These are phyloP conservation scores for Acromyrmex heyeri DNA, from an alignment of 1,140 invertebrate genomes.

Conservation along the genomic window DNA sequence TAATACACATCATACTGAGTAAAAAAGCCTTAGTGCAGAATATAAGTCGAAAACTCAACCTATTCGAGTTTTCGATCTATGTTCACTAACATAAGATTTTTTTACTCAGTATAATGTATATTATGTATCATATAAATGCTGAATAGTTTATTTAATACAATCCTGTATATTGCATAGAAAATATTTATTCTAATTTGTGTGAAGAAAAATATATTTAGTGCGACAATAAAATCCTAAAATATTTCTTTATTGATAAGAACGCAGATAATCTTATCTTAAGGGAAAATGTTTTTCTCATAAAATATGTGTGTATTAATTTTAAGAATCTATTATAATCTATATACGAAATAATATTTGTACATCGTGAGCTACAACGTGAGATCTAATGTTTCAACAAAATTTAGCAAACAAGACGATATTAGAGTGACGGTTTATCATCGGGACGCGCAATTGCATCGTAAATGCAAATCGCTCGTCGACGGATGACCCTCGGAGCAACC, in stretches of 20 bases:
- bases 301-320: too few species aligned
- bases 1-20: too few species aligned
- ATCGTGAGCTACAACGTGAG: background rate
- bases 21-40: too few species aligned
- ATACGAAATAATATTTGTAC: background rate
- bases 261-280: background rate
- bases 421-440: slow-evolving; percentile 47
- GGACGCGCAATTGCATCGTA: slow-evolving; percentile 57
- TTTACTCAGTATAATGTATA: too few species aligned
- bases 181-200: too few species aligned
- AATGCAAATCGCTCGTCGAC: slow-evolving; percentile 58
- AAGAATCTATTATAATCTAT: too few species aligned
- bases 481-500: slow-evolving; percentile 42
- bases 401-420: slow-evolving; percentile 2
- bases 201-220: background rate
- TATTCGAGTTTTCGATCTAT: too few species aligned
- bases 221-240: background rate
- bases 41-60: too few species aligned
- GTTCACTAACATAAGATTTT: too few species aligned
- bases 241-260: background rate
- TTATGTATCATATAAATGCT: too few species aligned
- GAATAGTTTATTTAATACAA: too few species aligned
- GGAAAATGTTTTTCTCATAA: background rate
- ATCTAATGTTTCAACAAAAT: background rate
- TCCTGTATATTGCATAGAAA: background rate